Base-by-base conservation (phyloP, 2,888 invertebrate genomes). In the Phragmatobia fuliginosa region DNA sequence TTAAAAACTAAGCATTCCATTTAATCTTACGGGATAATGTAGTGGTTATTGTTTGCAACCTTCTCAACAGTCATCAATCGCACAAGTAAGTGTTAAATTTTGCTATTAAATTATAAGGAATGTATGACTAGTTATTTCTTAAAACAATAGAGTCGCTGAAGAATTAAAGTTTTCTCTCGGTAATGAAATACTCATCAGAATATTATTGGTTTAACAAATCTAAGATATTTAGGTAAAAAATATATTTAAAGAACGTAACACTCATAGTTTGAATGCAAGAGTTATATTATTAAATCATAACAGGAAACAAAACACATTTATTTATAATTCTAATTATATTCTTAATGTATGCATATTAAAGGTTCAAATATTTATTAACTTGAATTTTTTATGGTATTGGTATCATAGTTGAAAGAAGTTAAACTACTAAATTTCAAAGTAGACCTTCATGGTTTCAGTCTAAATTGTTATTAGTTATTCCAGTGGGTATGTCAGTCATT, bases 61-160 rank as follows among this genome's bases (percentile, higher is more conserved):
- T 38, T 69, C 33, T 63, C 68, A 49, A 32, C 67, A 61, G 62
- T 62, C 72, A 70, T 68, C 71, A 67, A 71, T 80, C 75, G 61
- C 41, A 73, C 70, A 80, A 73, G 79, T 79, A 80, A 80, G 79
- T 79, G 45, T 33, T 61, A n/a, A n/a, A n/a, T n/a, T 61, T 58
- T 66, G 21, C 33, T 60, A 56, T 18, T 2, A 18, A 18, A 18
- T 18, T 45, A 59, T 11, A 49, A 0, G 28, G 8, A 62, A 31
- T 41, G 31, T 41, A 7, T 28, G 62, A 38, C 28, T 41, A 21
- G 18, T 18, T 41, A 4, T 41, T 38, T 38, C 28, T 10, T 18
- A 28, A 28, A 28, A 64, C 32, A 21, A 1, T 16, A 49, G n/a
- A 7, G 25, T 63, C 11, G 21, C 33, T 64, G 8, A 16, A 14